These are phyloP conservation scores for Rotaria socialis DNA, from an alignment of 2,888 invertebrate species.

Conservation along the genomic window DNA sequence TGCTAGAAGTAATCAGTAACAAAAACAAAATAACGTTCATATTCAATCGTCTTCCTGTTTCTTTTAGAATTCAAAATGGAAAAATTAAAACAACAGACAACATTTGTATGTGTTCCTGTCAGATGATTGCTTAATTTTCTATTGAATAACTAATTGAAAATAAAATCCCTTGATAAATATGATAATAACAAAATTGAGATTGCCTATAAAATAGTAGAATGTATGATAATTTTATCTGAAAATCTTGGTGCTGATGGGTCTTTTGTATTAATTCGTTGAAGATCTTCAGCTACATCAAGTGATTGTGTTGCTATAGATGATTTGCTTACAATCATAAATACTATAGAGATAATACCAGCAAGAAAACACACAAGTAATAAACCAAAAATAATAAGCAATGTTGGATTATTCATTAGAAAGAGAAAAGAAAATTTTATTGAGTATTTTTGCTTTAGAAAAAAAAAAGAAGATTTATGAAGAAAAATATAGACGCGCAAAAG, in stretches of 20 bases:
- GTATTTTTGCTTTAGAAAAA: not conserved
- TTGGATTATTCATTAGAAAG: not conserved
- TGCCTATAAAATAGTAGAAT: not conserved
- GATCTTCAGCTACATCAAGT: slow-evolving; percentile 24
- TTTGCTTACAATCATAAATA: not conserved
- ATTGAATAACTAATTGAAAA: not conserved
- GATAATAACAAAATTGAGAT: not conserved
- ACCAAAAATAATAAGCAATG: not conserved
- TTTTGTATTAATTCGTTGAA: slow-evolving; percentile 30
- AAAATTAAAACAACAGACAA: not conserved
- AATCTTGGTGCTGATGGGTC: not conserved
- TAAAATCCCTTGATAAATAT: not conserved
- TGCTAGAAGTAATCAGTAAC: not conserved
- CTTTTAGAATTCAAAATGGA: not conserved
- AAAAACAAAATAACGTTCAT: not conserved
- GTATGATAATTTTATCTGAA: slow-evolving; percentile 15
- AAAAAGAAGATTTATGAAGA: not conserved
- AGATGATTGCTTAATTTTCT: not conserved
- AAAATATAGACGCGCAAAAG: not conserved
- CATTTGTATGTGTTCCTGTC: not conserved
- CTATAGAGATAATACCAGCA: not conserved
- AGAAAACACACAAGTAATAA: not conserved
- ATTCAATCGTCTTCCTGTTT: not conserved
- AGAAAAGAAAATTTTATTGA: not conserved
- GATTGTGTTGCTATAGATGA: not conserved